Evolutionary conservation across 2,888 invertebrate species (phyloP).

Genomic region (Trimorus sp.): DNA sequence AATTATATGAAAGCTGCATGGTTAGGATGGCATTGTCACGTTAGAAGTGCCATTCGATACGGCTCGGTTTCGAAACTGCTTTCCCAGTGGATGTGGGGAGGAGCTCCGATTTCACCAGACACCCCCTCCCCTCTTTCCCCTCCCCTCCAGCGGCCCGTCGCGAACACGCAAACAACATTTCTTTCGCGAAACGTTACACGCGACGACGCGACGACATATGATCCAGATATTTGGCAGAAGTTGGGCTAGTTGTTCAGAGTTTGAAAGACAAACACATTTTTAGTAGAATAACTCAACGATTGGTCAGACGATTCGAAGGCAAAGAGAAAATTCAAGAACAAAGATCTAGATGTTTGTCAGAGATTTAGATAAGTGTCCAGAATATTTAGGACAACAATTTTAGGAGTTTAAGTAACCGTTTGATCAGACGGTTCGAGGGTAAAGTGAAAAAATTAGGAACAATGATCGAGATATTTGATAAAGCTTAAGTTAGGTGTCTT

Average conservation of each 20-base stretch:
- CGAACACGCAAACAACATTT: constrained; percentile 21
- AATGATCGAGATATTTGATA: too few relatives aligned
- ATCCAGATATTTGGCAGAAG: neutral
- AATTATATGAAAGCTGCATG: constrained; percentile 49
- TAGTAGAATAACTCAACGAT: too few relatives aligned
- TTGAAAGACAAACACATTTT: too few relatives aligned
- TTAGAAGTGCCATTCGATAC: constrained; percentile 40
- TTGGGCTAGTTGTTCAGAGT: neutral
- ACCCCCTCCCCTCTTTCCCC: neutral
- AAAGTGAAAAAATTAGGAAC: too few relatives aligned
- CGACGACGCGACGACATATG: constrained; percentile 9
- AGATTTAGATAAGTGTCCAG: too few relatives aligned
- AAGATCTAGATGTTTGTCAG: too few relatives aligned
- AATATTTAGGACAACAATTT: too few relatives aligned
- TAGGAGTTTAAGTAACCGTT: too few relatives aligned
- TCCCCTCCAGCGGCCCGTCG: neutral
- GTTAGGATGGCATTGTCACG: constrained; percentile 40
- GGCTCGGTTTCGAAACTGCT: constrained; percentile 28
- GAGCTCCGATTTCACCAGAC: constrained; percentile 30
- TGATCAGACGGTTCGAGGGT: too few relatives aligned
- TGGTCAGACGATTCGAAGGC: too few relatives aligned
- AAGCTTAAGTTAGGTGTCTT: too few relatives aligned
- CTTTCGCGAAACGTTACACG: constrained; percentile 12
- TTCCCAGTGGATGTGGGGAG: constrained; percentile 6
- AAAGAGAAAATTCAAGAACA: too few relatives aligned